phyloP scores from a whole-genome alignment of 2,113 vertebrate genomes.

The Nestor notabilis region DNA sequence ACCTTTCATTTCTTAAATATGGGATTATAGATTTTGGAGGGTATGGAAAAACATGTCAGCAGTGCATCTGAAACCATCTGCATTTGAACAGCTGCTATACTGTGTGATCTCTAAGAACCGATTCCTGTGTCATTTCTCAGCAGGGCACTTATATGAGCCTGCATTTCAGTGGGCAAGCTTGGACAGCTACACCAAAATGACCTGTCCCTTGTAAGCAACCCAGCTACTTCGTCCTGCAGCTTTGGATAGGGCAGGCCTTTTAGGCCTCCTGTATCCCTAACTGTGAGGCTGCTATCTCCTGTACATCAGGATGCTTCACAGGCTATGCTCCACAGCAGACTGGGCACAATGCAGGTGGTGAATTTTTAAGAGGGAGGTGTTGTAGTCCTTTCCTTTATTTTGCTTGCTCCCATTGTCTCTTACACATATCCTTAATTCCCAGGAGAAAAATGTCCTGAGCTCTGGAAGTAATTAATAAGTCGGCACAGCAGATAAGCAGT shows the following conservation, averaged over 20 bases:
- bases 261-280: not conserved
- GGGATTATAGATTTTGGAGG: not conserved
- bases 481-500: not conserved
- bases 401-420: not conserved
- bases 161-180: not conserved
- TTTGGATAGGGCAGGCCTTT: rapidly evolving
- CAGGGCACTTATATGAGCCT: not conserved
- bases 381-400: not conserved
- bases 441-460: not conserved
- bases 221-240: not conserved
- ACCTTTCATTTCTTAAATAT: not conserved
- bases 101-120: not conserved
- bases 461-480: not conserved
- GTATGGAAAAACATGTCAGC: not conserved
- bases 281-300: not conserved
- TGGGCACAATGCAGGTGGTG: not conserved
- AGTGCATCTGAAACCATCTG: not conserved
- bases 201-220: not conserved
- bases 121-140: not conserved
- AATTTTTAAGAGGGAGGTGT: not conserved
- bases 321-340: not conserved
- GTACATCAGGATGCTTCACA: not conserved
- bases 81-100: not conserved
- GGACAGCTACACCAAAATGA: not conserved
- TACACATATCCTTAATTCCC: not conserved